phyloP scores from a whole-genome alignment of 2,888 invertebrate species.

The Phymatocera aterrima region DNA sequence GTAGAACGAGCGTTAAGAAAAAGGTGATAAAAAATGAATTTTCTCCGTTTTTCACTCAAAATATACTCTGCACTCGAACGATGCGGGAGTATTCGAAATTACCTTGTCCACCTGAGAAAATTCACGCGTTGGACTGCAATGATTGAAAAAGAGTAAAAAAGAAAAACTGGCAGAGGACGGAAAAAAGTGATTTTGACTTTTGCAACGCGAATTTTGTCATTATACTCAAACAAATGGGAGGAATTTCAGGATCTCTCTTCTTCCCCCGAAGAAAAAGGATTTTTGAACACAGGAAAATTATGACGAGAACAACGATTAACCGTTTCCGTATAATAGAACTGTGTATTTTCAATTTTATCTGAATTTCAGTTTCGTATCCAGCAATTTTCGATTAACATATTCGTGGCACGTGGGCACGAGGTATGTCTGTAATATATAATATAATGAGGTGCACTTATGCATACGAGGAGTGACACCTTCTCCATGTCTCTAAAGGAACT shows the following conservation, averaged over 20 bases:
- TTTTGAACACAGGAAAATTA: no score
- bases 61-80: no score
- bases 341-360: no score
- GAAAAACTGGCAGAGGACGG: background rate
- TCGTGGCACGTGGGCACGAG: slow-evolving; percentile 32
- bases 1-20: no score
- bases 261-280: background rate
- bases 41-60: no score
- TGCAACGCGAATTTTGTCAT: background rate
- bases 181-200: background rate
- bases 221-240: background rate
- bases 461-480: slow-evolving; percentile 71
- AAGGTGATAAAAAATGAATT: no score
- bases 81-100: no score
- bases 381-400: slow-evolving; percentile 35
- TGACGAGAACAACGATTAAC: no score
- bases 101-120: no score
- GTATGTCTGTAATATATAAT: slow-evolving; percentile 6
- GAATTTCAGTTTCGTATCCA: background rate
- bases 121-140: no score
- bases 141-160: background rate
- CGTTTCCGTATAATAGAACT: no score
- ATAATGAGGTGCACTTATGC: slow-evolving; percentile 69
- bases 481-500: slow-evolving; percentile 53
- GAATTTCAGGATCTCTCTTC: background rate